Percentiles rank a stretch among this genome's conserved stretches.
phyloP scores from a whole-genome alignment of 2,797 vertebrate genomes.

The Oryzias sinensis region DNA sequence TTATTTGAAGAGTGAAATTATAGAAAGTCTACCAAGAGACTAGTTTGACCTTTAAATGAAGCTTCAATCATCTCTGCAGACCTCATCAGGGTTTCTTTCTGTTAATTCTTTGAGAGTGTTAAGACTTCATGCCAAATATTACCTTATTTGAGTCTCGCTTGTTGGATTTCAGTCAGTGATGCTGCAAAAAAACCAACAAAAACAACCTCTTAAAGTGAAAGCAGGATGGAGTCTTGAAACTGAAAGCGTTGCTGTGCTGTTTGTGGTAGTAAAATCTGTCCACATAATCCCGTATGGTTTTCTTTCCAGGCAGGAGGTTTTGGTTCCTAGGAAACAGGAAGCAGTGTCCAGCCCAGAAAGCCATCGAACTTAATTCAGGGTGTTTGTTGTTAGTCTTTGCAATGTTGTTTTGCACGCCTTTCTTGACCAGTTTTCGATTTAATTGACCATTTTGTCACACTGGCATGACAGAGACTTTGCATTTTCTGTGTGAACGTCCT shows the following conservation, averaged over 20 bases:
- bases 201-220: neutral
- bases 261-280: conserved; percentile 3
- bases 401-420: conserved; percentile 8
- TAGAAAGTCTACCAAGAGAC: conserved; percentile 4
- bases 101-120: neutral
- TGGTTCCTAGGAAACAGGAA: conserved; percentile 37
- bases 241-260: neutral
- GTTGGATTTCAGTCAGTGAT: conserved; percentile 15
- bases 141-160: neutral
- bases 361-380: conserved; percentile 19
- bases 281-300: conserved; percentile 12
- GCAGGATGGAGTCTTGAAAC: neutral
- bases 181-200: conserved; percentile 13
- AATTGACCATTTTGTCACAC: conserved; percentile 7
- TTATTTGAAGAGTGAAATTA: conserved; percentile 21
- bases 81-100: conserved; percentile 11
- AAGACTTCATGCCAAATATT: neutral
- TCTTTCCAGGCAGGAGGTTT: conserved; percentile 28
- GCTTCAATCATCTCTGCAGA: neutral
- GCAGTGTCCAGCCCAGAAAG: conserved; percentile 25
- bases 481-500: conserved; percentile 6
- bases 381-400: conserved; percentile 18
- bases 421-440: conserved; percentile 1
- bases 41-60: conserved; percentile 19
- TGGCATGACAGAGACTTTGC: conserved; percentile 17